Base-by-base conservation (phyloP, 2,888 invertebrate species). In the Nomada fucata region DNA sequence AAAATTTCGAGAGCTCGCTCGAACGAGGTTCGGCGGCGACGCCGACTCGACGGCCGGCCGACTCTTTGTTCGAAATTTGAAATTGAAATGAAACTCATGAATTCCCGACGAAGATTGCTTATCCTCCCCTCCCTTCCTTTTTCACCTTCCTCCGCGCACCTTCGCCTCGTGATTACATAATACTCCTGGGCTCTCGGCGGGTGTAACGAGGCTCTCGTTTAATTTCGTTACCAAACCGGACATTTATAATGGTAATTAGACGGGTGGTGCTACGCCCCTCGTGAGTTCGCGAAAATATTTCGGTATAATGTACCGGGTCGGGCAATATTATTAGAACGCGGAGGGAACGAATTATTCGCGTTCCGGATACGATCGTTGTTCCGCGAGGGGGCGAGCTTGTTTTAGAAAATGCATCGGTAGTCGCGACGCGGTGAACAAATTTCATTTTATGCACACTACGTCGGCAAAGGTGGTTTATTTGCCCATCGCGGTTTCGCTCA, bases 41-140 rank as follows among this genome's bases (percentile, higher is more conserved):
- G 26, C 13, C 18, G 2, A 15, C 26, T 36, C 29, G 7, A 18
- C 5, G n/a, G 26, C 15, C 20, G 36, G 4, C 13, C 57, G 36
- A 15, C 42, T 61, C 36, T 63, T 70, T 61, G 61, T 61, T 26
- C 11, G 44, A 44, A 52, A 76, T 71, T 71, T 53, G 11, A 71
- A 76, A 63, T 71, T 71, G 53, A 53, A 76, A 63, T 65, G 13
- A 20, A 59, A 72, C 57, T 72, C 72, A 47, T 44, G 64, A 64
- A 59, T 65, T 50, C 47, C 18, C 26, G 18, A 4, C 53, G 5
- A 61, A 53, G 61, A 75, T 75, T 44, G 53, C 61, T 75, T 59
- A 52, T 44, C 57, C 57, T 44, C 23, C 23, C 23, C 23, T 0
- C 23, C 23, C 23, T 23, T 23, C 23, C 42, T 13, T 44, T 42